Evolutionary conservation across 2,113 vertebrate genomes (phyloP).

Genomic region (Myotis davidii): DNA sequence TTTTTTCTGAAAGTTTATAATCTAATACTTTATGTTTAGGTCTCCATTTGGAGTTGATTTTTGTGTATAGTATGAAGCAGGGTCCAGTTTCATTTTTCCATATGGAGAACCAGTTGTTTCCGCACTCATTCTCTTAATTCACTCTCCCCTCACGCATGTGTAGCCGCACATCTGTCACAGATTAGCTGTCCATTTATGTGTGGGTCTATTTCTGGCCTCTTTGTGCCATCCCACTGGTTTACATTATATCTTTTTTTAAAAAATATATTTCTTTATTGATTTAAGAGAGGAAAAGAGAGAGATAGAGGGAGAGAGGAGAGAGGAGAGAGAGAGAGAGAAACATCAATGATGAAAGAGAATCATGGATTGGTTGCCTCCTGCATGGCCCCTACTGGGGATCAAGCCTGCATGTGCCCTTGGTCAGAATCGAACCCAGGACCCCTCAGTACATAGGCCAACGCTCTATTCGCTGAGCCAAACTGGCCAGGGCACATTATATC

Average conservation of each 20-base stretch:
- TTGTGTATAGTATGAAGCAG: background rate
- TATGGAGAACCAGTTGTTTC: background rate
- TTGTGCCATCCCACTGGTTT: background rate
- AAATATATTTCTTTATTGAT: too few species aligned
- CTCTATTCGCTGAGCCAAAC: too few species aligned
- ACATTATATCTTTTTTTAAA: background rate
- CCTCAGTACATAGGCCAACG: too few species aligned
- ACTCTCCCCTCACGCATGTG: background rate
- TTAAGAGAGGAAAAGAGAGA: too few species aligned
- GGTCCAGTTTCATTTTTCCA: background rate
- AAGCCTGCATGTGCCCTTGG: too few species aligned
- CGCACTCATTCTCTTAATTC: background rate
- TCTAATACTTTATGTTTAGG: background rate
- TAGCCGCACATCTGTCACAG: background rate
- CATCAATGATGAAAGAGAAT: too few species aligned
- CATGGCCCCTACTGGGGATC: too few species aligned
- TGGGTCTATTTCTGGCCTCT: background rate
- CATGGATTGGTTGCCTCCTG: too few species aligned
- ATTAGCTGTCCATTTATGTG: background rate
- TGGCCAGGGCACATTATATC: too few species aligned
- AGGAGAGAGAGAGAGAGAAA: too few species aligned
- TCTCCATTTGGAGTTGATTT: background rate
- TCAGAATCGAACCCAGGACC: too few species aligned
- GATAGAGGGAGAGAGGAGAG: too few species aligned
- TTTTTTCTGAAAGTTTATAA: background rate